Conservation (phyloP, 2,888 invertebrate species). For the Melanargia galathea region DNA sequence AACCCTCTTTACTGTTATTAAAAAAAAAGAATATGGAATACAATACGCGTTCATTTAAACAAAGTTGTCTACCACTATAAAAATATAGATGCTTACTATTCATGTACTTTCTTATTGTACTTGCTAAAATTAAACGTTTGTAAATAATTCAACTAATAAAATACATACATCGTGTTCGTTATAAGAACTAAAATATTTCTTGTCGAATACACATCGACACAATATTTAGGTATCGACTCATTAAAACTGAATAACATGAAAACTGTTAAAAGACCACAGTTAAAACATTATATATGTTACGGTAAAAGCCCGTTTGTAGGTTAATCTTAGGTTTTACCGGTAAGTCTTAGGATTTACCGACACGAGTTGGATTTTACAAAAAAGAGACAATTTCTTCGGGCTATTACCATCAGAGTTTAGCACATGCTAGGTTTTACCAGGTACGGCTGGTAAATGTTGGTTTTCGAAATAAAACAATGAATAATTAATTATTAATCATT, state of each 20-base stretch:
- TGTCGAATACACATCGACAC: conserved; percentile 17
- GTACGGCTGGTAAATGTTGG: too few species aligned
- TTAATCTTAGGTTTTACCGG: too few species aligned
- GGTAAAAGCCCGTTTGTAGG: too few species aligned
- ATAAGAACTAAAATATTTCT: not conserved
- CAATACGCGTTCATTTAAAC: conserved; percentile 13
- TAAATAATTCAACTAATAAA: conserved; percentile 18
- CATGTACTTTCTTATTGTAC: conserved; percentile 26
- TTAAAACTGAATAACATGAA: not conserved
- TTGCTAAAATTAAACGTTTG: conserved; percentile 21
- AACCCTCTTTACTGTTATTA: too few species aligned
- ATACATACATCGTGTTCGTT: conserved; percentile 16
- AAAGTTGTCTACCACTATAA: conserved; percentile 31
- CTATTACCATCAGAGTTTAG: too few species aligned
- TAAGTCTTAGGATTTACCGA: too few species aligned
- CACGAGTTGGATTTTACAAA: too few species aligned
- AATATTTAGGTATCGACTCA: conserved; percentile 7
- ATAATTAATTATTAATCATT: too few species aligned
- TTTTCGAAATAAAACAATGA: too few species aligned
- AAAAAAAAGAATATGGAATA: not conserved
- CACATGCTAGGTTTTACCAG: too few species aligned
- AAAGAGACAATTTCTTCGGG: too few species aligned
- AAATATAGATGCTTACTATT: conserved; percentile 33
- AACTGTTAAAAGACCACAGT: not conserved
- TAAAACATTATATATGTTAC: too few species aligned